These are phyloP conservation scores for Melanostoma scalare DNA, from an alignment of 2,888 invertebrate genomes.

Conservation along the genomic window DNA sequence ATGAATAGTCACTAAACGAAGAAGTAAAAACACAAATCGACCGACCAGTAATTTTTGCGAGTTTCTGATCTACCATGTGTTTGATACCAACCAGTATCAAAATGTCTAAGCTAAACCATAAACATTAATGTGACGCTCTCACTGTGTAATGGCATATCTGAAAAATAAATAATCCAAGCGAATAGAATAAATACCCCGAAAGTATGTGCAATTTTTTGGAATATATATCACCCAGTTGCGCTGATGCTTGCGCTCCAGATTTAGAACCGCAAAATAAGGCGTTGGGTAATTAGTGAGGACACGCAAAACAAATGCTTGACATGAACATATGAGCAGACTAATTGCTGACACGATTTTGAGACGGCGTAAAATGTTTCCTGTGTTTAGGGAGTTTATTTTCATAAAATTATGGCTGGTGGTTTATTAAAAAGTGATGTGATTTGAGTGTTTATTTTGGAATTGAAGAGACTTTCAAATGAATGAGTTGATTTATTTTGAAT, in stretches of 20 bases:
- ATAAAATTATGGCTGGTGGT: not conserved
- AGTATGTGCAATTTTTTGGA: conserved; percentile 30
- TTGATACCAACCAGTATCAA: too few species aligned
- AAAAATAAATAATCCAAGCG: conserved; percentile 30
- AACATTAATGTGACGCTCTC: too few species aligned
- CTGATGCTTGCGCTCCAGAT: conserved; percentile 30
- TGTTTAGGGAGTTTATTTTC: conserved; percentile 21
- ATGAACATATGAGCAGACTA: conserved; percentile 58
- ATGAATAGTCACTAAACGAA: too few species aligned
- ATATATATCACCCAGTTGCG: not conserved
- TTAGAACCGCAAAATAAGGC: conserved; percentile 25
- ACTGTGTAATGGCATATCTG: not conserved
- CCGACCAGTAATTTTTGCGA: too few species aligned
- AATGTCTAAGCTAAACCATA: too few species aligned
- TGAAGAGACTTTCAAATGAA: too few species aligned
- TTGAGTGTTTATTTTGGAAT: too few species aligned
- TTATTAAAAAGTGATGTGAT: too few species aligned
- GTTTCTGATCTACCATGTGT: too few species aligned
- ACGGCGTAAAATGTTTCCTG: conserved; percentile 37
- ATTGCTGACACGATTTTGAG: conserved; percentile 54
- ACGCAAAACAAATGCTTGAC: conserved; percentile 47
- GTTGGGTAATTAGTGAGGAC: conserved; percentile 55
- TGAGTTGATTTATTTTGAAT: too few species aligned
- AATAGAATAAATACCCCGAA: conserved; percentile 7
- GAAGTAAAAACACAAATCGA: too few species aligned